Base-by-base conservation (phyloP, 2,113 vertebrate species). In the Actenoides hombroni region DNA sequence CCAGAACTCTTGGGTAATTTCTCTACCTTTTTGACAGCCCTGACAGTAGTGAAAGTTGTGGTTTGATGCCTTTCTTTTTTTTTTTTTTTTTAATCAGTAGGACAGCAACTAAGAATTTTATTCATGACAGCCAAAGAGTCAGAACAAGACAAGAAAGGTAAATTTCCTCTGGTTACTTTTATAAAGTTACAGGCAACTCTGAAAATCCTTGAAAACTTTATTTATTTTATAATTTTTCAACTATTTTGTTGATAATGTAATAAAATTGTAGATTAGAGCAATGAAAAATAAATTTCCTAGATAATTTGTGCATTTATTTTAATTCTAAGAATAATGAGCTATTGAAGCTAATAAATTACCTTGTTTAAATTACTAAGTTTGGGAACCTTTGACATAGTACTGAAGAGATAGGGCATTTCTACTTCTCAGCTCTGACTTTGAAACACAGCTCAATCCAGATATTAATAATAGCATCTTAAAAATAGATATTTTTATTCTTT, bases 11-110 rank as follows among this genome's bases (percentile, higher is more conserved):
- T 87, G 56, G 44, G 74, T 95, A 85, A 92, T 96, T 93, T 82
- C 69, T 94, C 12, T 9, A 79, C 77, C 35, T 82, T 94, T 92
- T 83, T 96, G 96, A 96, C 96, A 96, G 80, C 56, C 35, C 21
- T 96, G 96, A 95, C 92, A 97, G 91, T 80, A 90, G 46, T 73
- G 76, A 84, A 86, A 95, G 83, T 71, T 96, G 77, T 78, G 60
- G 60, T 93, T 93, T 96, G 90, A 92, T 94, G 88, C 40, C 26
- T 75, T 86, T 92, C 88, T 85, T 73, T 92, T 73, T 76, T 57
- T 54, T 61, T 59, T 82, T 83, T 92, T 76, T 79, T 78, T 54
- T 67, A 92, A 94, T 92, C 89, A 37, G 89, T 68, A 87, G 63
- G 76, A 93, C 77, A 91, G 44, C 63, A 85, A 81, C 76, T 84